A percentile compares a stretch with the other conserved stretches of the same genome.
Conservation (phyloP, 2,113 vertebrate genomes). For the Erpornis zantholeuca region DNA sequence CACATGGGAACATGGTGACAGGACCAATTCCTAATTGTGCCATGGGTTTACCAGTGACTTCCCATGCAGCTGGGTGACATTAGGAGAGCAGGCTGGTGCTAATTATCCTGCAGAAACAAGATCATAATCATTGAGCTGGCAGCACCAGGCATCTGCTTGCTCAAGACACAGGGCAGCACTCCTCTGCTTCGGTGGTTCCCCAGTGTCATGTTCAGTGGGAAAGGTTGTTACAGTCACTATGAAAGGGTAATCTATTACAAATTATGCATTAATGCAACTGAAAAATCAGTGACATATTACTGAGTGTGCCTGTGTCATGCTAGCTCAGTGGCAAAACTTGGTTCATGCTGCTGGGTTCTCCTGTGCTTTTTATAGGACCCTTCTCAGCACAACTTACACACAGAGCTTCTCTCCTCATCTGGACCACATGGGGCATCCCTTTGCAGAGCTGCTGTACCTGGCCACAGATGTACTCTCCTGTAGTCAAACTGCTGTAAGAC, state of each 20-base stretch:
- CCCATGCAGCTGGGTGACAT: neutral
- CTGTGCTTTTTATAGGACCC: neutral
- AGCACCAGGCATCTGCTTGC: neutral
- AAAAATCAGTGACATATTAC: constrained; percentile 40
- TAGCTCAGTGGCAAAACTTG: accelerated
- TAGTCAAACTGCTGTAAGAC: neutral
- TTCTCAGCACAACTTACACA: neutral
- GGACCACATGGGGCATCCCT: neutral
- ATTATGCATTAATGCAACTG: neutral
- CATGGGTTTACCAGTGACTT: neutral
- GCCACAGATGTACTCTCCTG: accelerated
- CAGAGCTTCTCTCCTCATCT: neutral
- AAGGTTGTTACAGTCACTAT: neutral
- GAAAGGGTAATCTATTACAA: constrained; percentile 46
- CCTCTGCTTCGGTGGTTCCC: neutral
- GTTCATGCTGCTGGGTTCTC: neutral
- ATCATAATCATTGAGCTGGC: neutral
- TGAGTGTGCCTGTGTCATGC: neutral
- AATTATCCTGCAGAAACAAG: neutral
- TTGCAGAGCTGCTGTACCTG: neutral
- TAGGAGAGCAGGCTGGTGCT: neutral
- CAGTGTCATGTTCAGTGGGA: neutral
- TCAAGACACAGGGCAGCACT: neutral
- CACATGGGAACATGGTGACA: accelerated
- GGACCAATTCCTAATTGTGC: neutral